A percentile compares a stretch with the other conserved stretches of the same genome.
phyloP scores from a whole-genome alignment of 2,113 vertebrate genomes.

The Puntigrus tetrazona region DNA sequence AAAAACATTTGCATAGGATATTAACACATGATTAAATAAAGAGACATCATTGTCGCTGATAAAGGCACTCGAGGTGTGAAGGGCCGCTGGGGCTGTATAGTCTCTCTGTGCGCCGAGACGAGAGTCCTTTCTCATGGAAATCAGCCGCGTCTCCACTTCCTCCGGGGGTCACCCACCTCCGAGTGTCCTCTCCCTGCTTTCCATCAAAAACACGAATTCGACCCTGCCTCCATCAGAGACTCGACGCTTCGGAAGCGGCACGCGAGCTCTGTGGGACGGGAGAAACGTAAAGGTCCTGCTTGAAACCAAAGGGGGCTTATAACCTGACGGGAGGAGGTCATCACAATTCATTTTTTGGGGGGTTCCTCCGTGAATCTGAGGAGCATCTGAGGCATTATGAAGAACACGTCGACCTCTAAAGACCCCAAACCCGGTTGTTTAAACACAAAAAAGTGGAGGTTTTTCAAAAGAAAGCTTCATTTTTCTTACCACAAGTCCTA shows the following conservation, averaged over 20 bases:
- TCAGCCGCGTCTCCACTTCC: constrained; percentile 39
- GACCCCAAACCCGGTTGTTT: not conserved
- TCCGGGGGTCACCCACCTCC: constrained; percentile 47
- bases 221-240: constrained; percentile 20
- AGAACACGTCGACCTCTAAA: not conserved
- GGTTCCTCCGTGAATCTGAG: not conserved
- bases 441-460: not conserved
- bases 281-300: not conserved
- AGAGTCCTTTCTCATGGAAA: constrained; percentile 69
- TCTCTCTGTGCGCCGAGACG: constrained; percentile 37
- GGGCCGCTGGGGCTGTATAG: constrained; percentile 35
- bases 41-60: constrained; percentile 50
- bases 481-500: too few species aligned
- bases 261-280: not conserved
- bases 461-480: too few species aligned
- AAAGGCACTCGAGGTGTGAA: constrained; percentile 61
- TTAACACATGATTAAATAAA: constrained; percentile 67
- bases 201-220: constrained; percentile 37
- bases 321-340: not conserved
- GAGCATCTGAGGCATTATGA: not conserved
- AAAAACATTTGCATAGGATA: constrained; percentile 61
- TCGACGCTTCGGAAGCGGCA: not conserved
- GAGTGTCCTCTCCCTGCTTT: constrained; percentile 19
- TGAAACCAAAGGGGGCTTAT: not conserved
- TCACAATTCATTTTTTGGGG: not conserved